Percentiles rank a stretch among this genome's conserved stretches.
phyloP scores from a whole-genome alignment of 2,113 vertebrate species.

The Corythoichthys intestinalis region DNA sequence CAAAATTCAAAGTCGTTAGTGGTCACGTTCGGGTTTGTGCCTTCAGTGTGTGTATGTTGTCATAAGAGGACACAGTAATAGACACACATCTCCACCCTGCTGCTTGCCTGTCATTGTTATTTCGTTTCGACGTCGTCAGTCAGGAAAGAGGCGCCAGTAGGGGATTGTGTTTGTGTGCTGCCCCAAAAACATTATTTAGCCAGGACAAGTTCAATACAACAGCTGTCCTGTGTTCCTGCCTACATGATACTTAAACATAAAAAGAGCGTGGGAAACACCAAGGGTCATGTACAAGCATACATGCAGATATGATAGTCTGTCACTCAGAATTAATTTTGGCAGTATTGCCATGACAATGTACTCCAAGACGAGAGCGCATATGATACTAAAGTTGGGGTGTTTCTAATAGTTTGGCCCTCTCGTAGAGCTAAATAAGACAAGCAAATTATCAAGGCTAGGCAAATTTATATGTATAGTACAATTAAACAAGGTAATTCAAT shows the following conservation, averaged over 20 bases:
- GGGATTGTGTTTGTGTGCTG: constrained; percentile 41
- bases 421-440: background rate
- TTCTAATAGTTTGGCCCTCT: background rate
- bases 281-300: background rate
- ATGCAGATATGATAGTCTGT: background rate
- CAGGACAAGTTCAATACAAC: constrained; percentile 42
- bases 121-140: constrained; percentile 55
- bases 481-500: too few relatives aligned
- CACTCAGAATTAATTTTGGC: background rate
- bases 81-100: constrained; percentile 46
- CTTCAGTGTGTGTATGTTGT: constrained; percentile 26
- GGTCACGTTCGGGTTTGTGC: constrained; percentile 27
- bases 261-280: constrained; percentile 57
- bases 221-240: constrained; percentile 64
- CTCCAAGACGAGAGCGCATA: background rate
- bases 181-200: constrained; percentile 24
- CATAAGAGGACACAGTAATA: constrained; percentile 26
- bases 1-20: constrained; percentile 35
- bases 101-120: constrained; percentile 70
- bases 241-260: constrained; percentile 32
- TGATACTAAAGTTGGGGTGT: too few relatives aligned
- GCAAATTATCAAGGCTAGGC: background rate
- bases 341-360: background rate
- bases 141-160: constrained; percentile 66
- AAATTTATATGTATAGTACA: too few relatives aligned